Evolutionary conservation across 2,113 vertebrate genomes (phyloP).

Genomic region (Chloropsis cyanopogon): DNA sequence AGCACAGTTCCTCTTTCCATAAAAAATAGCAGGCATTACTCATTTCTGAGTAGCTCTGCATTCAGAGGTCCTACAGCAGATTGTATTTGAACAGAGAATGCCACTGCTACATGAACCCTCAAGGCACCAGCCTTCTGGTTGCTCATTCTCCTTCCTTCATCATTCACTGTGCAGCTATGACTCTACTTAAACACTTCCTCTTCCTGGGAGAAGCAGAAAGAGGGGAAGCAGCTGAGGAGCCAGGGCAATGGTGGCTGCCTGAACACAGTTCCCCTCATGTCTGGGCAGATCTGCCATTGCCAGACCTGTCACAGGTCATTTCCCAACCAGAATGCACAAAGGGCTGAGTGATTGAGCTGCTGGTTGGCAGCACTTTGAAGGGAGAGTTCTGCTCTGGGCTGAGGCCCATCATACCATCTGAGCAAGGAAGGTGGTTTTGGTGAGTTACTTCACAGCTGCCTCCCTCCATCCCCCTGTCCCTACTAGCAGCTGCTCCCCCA

Average conservation of each 20-base stretch:
- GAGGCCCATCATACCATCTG: fast-evolving
- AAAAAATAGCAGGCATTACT: not conserved
- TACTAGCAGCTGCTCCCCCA: not conserved
- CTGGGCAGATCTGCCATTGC: not conserved
- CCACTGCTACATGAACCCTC: not conserved
- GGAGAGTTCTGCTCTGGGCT: not conserved
- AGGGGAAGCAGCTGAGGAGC: not conserved
- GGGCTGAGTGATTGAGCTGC: not conserved
- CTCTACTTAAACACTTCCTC: not conserved
- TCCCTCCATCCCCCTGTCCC: not conserved
- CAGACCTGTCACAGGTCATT: not conserved
- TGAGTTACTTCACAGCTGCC: not conserved
- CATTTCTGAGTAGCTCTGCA: not conserved
- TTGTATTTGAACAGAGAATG: not conserved
- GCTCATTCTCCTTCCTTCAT: not conserved
- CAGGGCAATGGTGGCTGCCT: not conserved
- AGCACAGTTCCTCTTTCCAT: not conserved
- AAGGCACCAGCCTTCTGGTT: not conserved
- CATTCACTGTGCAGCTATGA: too few relatives aligned
- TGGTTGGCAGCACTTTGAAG: not conserved
- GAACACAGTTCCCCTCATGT: fast-evolving
- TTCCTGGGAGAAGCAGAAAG: not conserved
- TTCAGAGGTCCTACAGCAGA: not conserved
- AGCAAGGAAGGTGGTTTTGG: not conserved
- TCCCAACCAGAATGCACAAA: not conserved